These are phyloP conservation scores for Drosophila bipectinata DNA, from an alignment of 1,140 invertebrate species.

Conservation along the genomic window DNA sequence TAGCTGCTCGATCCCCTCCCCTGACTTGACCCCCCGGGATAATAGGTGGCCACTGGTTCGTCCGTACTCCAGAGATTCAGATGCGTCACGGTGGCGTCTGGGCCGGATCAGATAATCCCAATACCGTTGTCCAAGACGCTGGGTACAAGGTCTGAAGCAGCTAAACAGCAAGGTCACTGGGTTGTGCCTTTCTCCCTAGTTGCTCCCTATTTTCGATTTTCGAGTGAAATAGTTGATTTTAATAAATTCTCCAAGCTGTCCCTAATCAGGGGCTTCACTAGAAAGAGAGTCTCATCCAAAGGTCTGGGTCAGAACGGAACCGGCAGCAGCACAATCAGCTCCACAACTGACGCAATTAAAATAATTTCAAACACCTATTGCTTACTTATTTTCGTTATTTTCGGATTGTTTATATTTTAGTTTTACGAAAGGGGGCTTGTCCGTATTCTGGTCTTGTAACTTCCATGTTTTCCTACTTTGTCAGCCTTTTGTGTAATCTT, in stretches of 20 bases:
- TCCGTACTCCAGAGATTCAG: constrained; percentile 10
- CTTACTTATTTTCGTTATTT: constrained; percentile 17
- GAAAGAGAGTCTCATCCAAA: not conserved
- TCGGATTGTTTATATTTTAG: constrained; percentile 19
- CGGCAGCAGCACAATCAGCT: constrained; percentile 15
- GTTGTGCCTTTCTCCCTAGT: not conserved
- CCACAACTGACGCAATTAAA: constrained; percentile 9
- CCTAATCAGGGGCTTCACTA: not conserved
- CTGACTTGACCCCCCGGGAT: constrained; percentile 21
- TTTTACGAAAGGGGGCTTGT: constrained; percentile 24
- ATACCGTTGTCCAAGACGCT: not conserved
- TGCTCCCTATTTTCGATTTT: not conserved
- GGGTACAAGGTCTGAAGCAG: not conserved
- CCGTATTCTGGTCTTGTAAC: constrained; percentile 7
- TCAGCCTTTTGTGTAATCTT: constrained; percentile 2
- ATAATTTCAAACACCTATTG: constrained; percentile 2
- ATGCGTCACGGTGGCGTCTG: constrained; percentile 22
- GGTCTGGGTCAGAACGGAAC: constrained; percentile 20
- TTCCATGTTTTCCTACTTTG: not conserved
- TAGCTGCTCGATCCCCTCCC: constrained; percentile 19
- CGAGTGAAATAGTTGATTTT: not conserved
- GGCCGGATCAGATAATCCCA: not conserved
- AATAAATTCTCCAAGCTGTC: not conserved
- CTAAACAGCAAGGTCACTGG: constrained; percentile 3
- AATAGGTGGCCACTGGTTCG: not conserved